Evolutionary conservation across 2,113 vertebrate genomes (phyloP).

Genomic region (Strigops habroptila): DNA sequence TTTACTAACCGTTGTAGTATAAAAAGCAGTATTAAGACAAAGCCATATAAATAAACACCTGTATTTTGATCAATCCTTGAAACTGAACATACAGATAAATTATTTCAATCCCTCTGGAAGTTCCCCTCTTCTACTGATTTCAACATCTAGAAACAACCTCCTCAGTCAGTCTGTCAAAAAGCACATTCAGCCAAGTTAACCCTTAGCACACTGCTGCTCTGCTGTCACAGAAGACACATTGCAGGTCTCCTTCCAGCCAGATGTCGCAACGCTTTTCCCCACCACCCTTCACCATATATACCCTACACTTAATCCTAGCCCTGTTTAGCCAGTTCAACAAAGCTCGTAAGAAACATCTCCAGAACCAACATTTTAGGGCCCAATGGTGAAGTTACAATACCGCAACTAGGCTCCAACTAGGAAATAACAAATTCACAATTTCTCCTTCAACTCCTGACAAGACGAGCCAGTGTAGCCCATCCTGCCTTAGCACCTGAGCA

Average conservation of each 20-base stretch:
- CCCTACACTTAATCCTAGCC: background rate
- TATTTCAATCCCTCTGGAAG: background rate
- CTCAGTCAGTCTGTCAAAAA: background rate
- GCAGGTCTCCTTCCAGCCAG: background rate
- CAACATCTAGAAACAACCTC: background rate
- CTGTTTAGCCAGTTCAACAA: background rate
- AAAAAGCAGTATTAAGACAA: background rate
- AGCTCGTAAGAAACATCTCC: background rate
- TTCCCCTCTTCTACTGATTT: background rate
- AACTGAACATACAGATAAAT: background rate
- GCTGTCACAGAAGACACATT: background rate
- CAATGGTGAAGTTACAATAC: fast-evolving
- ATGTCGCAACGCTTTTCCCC: background rate
- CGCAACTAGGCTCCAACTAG: background rate
- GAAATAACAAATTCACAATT: background rate
- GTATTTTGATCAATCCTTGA: background rate
- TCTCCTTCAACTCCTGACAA: background rate
- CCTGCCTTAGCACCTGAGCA: background rate
- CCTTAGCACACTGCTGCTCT: background rate
- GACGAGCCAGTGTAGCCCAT: background rate
- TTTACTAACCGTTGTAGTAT: background rate
- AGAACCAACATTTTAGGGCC: fast-evolving
- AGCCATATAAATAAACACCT: background rate
- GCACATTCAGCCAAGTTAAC: background rate
- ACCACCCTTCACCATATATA: background rate